These are phyloP conservation scores for Tineola bisselliella DNA, from an alignment of 2,888 invertebrate genomes.

Conservation along the genomic window DNA sequence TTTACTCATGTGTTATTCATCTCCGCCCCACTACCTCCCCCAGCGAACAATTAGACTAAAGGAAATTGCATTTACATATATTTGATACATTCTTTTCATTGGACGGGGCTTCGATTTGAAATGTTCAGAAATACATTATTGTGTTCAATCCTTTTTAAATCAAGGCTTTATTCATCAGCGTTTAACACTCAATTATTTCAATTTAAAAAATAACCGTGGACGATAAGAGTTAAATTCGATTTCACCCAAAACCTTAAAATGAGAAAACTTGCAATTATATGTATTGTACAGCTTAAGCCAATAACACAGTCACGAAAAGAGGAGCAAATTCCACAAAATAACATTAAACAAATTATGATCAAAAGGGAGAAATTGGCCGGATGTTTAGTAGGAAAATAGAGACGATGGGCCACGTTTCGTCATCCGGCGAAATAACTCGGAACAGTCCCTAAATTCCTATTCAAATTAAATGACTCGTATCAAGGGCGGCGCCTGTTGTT, in stretches of 20 bases:
- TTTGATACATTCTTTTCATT: background rate
- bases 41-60: constrained; percentile 5
- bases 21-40: background rate
- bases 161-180: too few species aligned
- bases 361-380: background rate
- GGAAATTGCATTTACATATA: constrained; percentile 10
- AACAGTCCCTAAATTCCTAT: constrained; percentile 10
- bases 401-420: background rate
- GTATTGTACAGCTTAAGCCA: too few species aligned
- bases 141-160: too few species aligned
- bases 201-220: too few species aligned
- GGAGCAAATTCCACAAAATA: background rate
- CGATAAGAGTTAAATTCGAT: too few species aligned
- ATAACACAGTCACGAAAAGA: background rate
- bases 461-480: constrained; percentile 10
- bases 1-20: constrained; percentile 11
- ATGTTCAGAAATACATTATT: too few species aligned
- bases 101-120: background rate
- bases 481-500: background rate
- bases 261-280: too few species aligned
- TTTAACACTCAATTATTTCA: too few species aligned
- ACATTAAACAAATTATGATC: background rate
- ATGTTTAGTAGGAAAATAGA: constrained; percentile 11
- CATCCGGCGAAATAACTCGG: constrained; percentile 3
- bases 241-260: too few species aligned